Evolutionary conservation across 2,888 invertebrate genomes (phyloP).

Genomic region (Phrixothrix hirtus): DNA sequence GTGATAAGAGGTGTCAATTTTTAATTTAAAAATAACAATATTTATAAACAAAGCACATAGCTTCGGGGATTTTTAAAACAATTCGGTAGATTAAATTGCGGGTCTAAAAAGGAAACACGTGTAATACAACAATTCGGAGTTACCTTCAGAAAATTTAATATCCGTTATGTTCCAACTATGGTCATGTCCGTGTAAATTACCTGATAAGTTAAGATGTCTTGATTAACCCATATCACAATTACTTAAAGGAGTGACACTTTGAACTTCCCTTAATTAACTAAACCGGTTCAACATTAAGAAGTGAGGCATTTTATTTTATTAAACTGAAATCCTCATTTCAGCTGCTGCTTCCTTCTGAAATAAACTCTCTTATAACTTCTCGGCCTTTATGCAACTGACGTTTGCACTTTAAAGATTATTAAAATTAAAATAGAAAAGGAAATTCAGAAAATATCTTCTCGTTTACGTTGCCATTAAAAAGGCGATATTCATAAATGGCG

Average conservation of each 20-base stretch:
- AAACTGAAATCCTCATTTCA: conserved; percentile 5
- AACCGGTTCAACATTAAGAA: neutral
- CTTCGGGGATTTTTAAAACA: too few relatives aligned
- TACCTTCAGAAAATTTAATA: conserved; percentile 5
- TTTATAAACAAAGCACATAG: too few relatives aligned
- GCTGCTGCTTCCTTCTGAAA: conserved; percentile 4
- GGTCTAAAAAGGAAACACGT: neutral
- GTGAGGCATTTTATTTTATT: conserved; percentile 3
- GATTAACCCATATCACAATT: conserved; percentile 11
- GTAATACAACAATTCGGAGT: neutral
- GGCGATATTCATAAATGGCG: neutral
- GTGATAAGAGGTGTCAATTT: too few relatives aligned
- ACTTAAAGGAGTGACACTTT: conserved; percentile 4
- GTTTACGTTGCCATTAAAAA: conserved; percentile 6
- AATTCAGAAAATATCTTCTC: conserved; percentile 1
- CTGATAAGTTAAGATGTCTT: conserved; percentile 4
- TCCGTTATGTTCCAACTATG: neutral
- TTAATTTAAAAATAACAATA: too few relatives aligned
- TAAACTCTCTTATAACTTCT: conserved; percentile 10
- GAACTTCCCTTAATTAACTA: neutral
- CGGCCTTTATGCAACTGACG: conserved; percentile 10
- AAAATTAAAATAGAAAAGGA: conserved; percentile 9
- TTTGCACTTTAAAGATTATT: conserved; percentile 11
- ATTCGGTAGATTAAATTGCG: too few relatives aligned
- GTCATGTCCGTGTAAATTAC: conserved; percentile 3